A percentile compares a stretch with the other conserved stretches of the same genome.
phyloP scores from a whole-genome alignment of 2,113 vertebrate genomes.

The Xiphophorus hellerii region DNA sequence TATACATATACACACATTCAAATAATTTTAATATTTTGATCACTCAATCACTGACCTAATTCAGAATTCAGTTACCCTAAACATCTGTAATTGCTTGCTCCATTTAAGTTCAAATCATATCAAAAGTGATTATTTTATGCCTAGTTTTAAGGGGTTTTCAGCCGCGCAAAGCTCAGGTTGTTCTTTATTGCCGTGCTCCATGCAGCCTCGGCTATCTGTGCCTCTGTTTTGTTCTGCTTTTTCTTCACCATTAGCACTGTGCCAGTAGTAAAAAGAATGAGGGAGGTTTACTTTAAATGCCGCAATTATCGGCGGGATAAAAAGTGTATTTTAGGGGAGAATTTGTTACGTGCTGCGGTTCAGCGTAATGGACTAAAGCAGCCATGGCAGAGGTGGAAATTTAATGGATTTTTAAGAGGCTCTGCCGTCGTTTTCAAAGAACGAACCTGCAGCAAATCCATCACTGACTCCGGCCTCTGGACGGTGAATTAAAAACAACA shows the following conservation, averaged over 20 bases:
- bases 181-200: neutral
- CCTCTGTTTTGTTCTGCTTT: neutral
- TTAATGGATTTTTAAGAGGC: constrained; percentile 23
- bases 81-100: neutral
- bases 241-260: neutral
- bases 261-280: neutral
- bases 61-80: neutral
- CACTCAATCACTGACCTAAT: neutral
- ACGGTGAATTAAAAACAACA: neutral
- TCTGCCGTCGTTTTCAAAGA: neutral
- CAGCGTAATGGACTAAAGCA: neutral
- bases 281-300: neutral
- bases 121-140: neutral
- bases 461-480: neutral
- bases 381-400: neutral
- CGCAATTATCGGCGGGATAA: neutral
- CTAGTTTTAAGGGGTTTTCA: neutral
- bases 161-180: neutral
- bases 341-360: neutral
- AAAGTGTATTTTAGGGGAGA: constrained; percentile 1
- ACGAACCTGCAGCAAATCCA: neutral
- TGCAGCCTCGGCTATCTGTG: neutral
- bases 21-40: too few species aligned
- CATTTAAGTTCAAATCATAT: neutral
- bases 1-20: too few species aligned